phyloP scores from a whole-genome alignment of 2,797 vertebrate genomes.

The Acanthopagrus latus region DNA sequence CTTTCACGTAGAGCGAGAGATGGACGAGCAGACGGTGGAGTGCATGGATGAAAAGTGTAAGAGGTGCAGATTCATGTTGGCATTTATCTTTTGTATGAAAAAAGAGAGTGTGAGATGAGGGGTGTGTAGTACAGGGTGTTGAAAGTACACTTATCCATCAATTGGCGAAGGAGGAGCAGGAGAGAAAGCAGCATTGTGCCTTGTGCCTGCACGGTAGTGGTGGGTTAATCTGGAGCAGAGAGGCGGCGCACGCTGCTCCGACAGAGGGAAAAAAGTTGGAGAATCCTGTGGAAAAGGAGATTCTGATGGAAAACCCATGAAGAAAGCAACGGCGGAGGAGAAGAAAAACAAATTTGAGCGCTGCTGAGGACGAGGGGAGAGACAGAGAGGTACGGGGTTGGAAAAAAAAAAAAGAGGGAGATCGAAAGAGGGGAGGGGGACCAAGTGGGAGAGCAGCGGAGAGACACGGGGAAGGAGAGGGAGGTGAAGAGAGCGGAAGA shows the following conservation, averaged over 20 bases:
- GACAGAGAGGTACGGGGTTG: constrained; percentile 56
- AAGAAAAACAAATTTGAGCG: constrained; percentile 74
- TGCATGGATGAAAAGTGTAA: constrained; percentile 46
- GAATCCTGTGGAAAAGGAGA: constrained; percentile 80
- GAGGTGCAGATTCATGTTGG: constrained; percentile 43
- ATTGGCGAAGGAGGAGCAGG: constrained; percentile 41
- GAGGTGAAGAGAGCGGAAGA: constrained; percentile 69
- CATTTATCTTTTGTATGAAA: constrained; percentile 49
- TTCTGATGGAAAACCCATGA: constrained; percentile 80
- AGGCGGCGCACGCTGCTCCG: constrained; percentile 45
- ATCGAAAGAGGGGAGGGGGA: constrained; percentile 56
- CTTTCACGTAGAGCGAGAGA: constrained; percentile 50
- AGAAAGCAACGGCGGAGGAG: constrained; percentile 64
- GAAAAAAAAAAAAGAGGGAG: constrained; percentile 66
- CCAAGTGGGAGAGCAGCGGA: constrained; percentile 56
- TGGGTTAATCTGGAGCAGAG: constrained; percentile 69
- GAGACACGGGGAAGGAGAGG: constrained; percentile 60
- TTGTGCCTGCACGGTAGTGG: constrained; percentile 43
- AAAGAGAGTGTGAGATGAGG: constrained; percentile 33
- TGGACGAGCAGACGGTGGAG: constrained; percentile 44
- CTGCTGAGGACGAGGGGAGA: constrained; percentile 61
- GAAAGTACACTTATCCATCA: constrained; percentile 66
- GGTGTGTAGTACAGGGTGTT: constrained; percentile 24
- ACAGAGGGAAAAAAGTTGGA: constrained; percentile 79
- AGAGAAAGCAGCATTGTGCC: constrained; percentile 49